A percentile compares a stretch with the other conserved stretches of the same genome.
Evolutionary conservation across 1,140 invertebrate genomes (phyloP).

Genomic region (Aphis gossypii): DNA sequence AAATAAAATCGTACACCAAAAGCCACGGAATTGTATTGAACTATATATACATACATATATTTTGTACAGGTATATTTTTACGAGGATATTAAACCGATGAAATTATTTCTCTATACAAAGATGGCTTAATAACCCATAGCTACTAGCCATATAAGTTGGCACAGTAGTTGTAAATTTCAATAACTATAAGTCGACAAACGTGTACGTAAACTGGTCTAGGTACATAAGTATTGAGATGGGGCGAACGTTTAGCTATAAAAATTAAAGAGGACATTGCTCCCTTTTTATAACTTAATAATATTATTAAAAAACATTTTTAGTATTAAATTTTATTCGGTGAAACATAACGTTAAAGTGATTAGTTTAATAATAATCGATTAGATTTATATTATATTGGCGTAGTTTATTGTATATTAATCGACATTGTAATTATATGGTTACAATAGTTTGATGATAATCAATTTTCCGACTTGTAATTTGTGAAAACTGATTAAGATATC

Average conservation of each 20-base stretch:
- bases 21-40: conserved; percentile 1
- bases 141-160: background rate
- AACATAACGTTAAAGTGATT: background rate
- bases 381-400: background rate
- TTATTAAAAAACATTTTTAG: background rate
- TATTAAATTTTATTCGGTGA: background rate
- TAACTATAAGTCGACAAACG: background rate
- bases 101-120: background rate
- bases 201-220: background rate
- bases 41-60: background rate
- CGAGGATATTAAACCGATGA: background rate
- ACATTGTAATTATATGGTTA: background rate
- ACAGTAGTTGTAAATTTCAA: background rate
- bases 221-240: background rate
- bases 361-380: background rate
- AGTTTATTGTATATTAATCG: background rate
- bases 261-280: background rate
- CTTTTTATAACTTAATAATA: background rate
- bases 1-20: conserved; percentile 37
- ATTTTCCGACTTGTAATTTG: background rate
- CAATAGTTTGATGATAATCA: background rate
- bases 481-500: background rate
- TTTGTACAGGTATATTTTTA: background rate
- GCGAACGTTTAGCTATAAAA: background rate
- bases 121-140: background rate